phyloP scores from a whole-genome alignment of 2,797 vertebrate genomes.

The Anniella stebbinsi region DNA sequence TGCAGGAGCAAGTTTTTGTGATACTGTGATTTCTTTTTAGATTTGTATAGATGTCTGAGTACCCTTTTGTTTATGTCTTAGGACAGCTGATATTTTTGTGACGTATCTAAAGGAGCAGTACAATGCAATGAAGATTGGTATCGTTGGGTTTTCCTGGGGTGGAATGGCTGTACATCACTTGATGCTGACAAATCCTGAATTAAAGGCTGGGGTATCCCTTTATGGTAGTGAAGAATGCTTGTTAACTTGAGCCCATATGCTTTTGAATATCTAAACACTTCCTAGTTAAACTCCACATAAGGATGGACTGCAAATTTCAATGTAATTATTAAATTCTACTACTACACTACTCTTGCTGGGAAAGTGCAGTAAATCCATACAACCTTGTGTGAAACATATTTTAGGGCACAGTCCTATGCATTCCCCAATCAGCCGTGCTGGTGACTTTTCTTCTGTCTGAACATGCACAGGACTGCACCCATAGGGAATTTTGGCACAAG shows the following conservation, averaged over 20 bases:
- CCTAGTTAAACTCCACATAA: conserved; percentile 10
- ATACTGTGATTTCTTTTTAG: conserved; percentile 16
- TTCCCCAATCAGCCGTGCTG: no score
- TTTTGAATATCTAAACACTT: conserved; percentile 24
- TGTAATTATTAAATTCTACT: conserved; percentile 7
- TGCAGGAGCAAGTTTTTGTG: neutral
- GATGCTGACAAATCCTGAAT: conserved; percentile 86
- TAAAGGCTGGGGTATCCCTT: conserved; percentile 88
- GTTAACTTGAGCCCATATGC: conserved; percentile 40
- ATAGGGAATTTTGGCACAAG: no score
- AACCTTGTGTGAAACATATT: neutral
- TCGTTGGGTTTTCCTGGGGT: conserved; percentile 96
- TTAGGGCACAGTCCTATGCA: neutral
- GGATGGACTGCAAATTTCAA: conserved; percentile 41
- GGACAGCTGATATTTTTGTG: conserved; percentile 87
- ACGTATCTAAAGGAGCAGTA: conserved; percentile 87
- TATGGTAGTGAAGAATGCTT: conserved; percentile 84
- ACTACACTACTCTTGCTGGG: neutral
- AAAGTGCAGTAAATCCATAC: neutral
- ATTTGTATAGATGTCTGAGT: conserved; percentile 40
- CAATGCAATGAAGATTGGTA: conserved; percentile 81
- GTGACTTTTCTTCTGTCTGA: no score
- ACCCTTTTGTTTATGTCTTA: conserved; percentile 70
- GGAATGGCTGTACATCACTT: conserved; percentile 90
- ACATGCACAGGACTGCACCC: no score